Conservation (phyloP, 2,888 invertebrate species). For the Hirudinaria manillensis region DNA sequence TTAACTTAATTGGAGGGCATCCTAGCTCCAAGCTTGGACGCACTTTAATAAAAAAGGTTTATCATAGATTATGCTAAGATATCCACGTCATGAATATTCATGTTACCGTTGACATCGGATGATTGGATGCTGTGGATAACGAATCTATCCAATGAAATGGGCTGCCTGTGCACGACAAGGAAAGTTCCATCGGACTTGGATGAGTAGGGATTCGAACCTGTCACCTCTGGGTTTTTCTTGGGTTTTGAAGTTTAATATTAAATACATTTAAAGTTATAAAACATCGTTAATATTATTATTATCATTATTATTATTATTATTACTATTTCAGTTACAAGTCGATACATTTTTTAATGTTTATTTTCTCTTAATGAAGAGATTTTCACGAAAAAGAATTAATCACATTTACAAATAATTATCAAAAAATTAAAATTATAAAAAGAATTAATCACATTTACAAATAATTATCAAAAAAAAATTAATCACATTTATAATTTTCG, state of each 20-base stretch:
- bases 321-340: too few relatives aligned
- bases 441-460: not conserved
- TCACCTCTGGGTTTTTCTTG: not conserved
- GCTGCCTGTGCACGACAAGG: slow-evolving; percentile 56
- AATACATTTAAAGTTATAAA: not conserved
- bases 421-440: not conserved
- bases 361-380: too few relatives aligned
- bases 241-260: not conserved
- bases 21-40: too few relatives aligned
- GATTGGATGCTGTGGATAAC: slow-evolving; percentile 56
- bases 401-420: too few relatives aligned
- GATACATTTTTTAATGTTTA: too few relatives aligned
- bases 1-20: too few relatives aligned
- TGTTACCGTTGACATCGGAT: slow-evolving; percentile 41
- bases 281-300: too few relatives aligned
- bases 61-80: too few relatives aligned
- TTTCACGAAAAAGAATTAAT: too few relatives aligned
- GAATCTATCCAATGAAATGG: slow-evolving; percentile 57
- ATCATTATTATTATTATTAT: too few relatives aligned
- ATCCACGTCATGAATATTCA: too few relatives aligned
- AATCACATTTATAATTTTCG: slow-evolving; percentile 11
- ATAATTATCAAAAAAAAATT: not conserved
- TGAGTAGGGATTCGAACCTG: not conserved
- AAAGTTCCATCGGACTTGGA: slow-evolving; percentile 41
- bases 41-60: too few relatives aligned